Evolutionary conservation across 2,113 vertebrate genomes (phyloP).

Genomic region (Thunnus maccoyii): DNA sequence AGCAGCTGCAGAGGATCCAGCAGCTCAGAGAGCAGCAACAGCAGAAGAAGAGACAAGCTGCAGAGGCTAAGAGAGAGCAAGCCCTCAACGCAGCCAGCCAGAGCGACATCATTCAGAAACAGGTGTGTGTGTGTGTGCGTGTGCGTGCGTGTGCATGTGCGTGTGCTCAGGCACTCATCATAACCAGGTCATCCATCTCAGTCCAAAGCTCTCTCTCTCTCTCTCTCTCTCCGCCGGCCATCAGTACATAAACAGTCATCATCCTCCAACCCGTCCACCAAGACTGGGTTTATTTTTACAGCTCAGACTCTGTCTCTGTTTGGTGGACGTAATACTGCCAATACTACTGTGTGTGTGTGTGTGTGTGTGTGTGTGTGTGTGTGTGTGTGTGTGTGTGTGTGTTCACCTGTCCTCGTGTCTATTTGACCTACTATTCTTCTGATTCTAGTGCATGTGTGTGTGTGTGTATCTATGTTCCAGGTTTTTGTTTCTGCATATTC

Average conservation of each 20-base stretch:
- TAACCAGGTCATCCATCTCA: slow-evolving; percentile 28
- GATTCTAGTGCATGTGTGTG: background rate
- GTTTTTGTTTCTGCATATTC: slow-evolving; percentile 51
- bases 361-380: background rate
- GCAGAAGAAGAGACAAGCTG: slow-evolving; percentile 93
- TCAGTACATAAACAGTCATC: slow-evolving; percentile 32
- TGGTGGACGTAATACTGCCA: slow-evolving; percentile 14
- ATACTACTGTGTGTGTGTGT: background rate
- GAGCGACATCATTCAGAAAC: slow-evolving; percentile 96
- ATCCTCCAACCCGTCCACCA: slow-evolving; percentile 10
- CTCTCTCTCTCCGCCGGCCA: slow-evolving; percentile 14
- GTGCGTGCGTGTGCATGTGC: background rate
- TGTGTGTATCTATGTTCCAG: slow-evolving; percentile 62
- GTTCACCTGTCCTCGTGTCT: slow-evolving; percentile 11
- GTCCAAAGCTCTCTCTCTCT: background rate
- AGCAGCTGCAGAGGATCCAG: slow-evolving; percentile 95
- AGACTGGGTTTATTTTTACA: slow-evolving; percentile 39
- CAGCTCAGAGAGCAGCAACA: slow-evolving; percentile 95
- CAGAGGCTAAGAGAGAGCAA: slow-evolving; percentile 93
- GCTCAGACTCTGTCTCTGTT: slow-evolving; percentile 16
- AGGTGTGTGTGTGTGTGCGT: slow-evolving; percentile 83
- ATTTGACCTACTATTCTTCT: background rate
- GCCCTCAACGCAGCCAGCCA: slow-evolving; percentile 91
- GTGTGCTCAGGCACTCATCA: background rate
- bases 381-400: background rate